Evolutionary conservation across 2,113 vertebrate genomes (phyloP), one percentile per base, ranked within the genome.

Genomic region (Coreoperca whiteheadi): DNA sequence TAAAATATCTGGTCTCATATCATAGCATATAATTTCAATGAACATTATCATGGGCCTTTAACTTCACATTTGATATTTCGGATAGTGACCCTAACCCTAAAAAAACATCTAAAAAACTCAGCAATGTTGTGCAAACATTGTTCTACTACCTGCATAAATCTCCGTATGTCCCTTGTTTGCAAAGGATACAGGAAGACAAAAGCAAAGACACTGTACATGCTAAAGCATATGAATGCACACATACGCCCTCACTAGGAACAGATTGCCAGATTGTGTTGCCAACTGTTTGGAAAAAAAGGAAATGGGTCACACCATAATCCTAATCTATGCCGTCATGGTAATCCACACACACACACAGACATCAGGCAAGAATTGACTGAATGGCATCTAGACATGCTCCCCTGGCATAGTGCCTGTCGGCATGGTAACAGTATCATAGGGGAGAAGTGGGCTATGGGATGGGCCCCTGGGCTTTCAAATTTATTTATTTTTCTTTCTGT

Each of bases 231-330:
- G 4, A 60, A 64, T 64, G 68, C 43, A 71, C 74, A 61, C 67
- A 65, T 12, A 6, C 12, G 53, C 20, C 43, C 46, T 65, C 28
- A 41, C 65, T 43, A 46, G 61, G 63, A 77, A 82, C 83, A 77
- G 69, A 82, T 60, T 72, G 87, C 50, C 84, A 78, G 84, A 74
- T 63, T 83, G 63, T 65, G 68, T 56, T 77, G 65, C 74, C 6
- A 70, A 74, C 79, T 91, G 87, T 90, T 92, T 87, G 68, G 81
- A 4, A 79, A 4, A 79, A 78, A 76, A 68, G 74, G 81, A 94
- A 93, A 87, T 93, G 88, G 92, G 92, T 93, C 88, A 94, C 21
- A 60, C 59, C 66, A 69, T 91, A 94, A 94, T 94, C 93, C 89
- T 91, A 94, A 94, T 93, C 91, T 85, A 75, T 69, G 78, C 54